These are phyloP conservation scores for Misgurnus mizolepis DNA, from an alignment of 2,113 vertebrate genomes.

Conservation along the genomic window DNA sequence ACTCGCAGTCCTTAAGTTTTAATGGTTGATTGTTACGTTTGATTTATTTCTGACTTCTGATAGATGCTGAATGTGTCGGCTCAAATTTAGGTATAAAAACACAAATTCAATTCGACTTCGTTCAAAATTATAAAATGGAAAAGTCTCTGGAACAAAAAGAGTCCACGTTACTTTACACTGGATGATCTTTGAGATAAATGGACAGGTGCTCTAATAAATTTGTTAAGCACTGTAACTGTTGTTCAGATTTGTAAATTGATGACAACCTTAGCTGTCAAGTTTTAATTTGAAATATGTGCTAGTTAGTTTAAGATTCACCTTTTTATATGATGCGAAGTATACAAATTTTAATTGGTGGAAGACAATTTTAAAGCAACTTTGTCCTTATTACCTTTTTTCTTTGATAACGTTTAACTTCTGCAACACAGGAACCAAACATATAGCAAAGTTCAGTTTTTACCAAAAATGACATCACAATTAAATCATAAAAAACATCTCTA, in stretches of 20 bases:
- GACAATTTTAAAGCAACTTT: neutral
- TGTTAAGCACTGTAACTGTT: too few relatives aligned
- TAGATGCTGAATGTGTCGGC: too few relatives aligned
- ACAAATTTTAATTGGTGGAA: neutral
- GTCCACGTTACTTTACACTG: too few relatives aligned
- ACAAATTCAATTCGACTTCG: too few relatives aligned
- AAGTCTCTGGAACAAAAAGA: too few relatives aligned
- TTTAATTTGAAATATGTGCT: slow-evolving; percentile 1
- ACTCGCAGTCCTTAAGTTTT: too few relatives aligned
- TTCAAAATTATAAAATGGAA: too few relatives aligned
- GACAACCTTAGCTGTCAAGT: neutral
- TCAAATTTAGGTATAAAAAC: too few relatives aligned
- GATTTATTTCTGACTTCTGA: too few relatives aligned
- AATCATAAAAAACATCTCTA: neutral
- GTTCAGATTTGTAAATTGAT: neutral
- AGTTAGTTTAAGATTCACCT: neutral
- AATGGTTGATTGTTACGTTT: too few relatives aligned
- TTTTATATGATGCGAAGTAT: neutral
- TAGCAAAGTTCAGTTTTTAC: neutral
- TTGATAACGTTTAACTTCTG: neutral
- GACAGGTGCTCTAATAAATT: too few relatives aligned
- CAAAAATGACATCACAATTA: neutral
- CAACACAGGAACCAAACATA: neutral
- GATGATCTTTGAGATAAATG: too few relatives aligned
- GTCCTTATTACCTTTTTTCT: neutral